Conservation (phyloP, 2,888 invertebrate genomes). For the Acanthoscelides obtectus region DNA sequence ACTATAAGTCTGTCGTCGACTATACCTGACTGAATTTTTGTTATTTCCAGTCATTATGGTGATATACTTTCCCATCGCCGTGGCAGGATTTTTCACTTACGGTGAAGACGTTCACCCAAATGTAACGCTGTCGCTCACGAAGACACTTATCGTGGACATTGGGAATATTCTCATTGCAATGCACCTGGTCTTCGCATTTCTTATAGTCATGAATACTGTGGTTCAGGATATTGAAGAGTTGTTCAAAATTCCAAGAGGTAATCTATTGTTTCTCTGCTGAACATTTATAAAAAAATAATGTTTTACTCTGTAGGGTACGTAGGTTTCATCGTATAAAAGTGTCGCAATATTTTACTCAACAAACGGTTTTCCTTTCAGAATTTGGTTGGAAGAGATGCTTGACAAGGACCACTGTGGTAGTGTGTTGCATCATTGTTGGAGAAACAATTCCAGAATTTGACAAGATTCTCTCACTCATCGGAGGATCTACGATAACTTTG, state of each 20-base stretch:
- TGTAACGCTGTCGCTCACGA: slow-evolving; percentile 53
- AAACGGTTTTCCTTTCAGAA: slow-evolving; percentile 46
- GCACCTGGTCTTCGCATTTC: slow-evolving; percentile 63
- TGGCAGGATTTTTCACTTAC: slow-evolving; percentile 60
- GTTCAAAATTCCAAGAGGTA: slow-evolving; percentile 58
- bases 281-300: too few species aligned
- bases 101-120: slow-evolving; percentile 59
- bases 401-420: slow-evolving; percentile 55
- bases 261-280: too few species aligned
- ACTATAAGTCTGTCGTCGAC: too few species aligned
- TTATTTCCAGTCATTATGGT: slow-evolving; percentile 51
- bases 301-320: too few species aligned
- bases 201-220: slow-evolving; percentile 67
- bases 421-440: slow-evolving; percentile 59
- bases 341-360: not conserved
- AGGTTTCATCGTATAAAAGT: not conserved
- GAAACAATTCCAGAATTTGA: slow-evolving; percentile 66
- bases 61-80: slow-evolving; percentile 58
- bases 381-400: slow-evolving; percentile 57
- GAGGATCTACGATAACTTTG: slow-evolving; percentile 65
- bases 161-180: slow-evolving; percentile 60
- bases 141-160: slow-evolving; percentile 52
- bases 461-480: slow-evolving; percentile 63
- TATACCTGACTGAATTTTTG: not conserved
- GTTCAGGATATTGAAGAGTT: slow-evolving; percentile 66